Conservation (phyloP, 2,888 invertebrate species). For the Athalia rosae region DNA sequence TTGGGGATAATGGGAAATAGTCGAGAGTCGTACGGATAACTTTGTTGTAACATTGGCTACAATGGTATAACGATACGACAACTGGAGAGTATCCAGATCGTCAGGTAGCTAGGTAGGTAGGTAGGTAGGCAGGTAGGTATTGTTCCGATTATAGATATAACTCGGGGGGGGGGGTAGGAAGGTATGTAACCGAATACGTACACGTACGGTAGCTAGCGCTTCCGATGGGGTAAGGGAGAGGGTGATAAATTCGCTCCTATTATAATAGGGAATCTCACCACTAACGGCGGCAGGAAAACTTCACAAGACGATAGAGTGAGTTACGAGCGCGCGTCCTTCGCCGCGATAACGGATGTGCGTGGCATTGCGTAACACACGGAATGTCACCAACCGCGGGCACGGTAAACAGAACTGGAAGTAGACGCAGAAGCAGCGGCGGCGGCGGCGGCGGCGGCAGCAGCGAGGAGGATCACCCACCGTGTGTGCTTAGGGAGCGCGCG, state of each 20-base stretch:
- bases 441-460: slow-evolving; percentile 20
- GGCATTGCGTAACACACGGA: slow-evolving; percentile 42
- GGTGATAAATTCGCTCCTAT: slow-evolving; percentile 41
- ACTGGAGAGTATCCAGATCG: slow-evolving; percentile 53
- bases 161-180: not conserved
- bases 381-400: slow-evolving; percentile 25
- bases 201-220: not conserved
- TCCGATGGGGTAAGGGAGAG: not conserved
- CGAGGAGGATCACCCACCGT: slow-evolving; percentile 34
- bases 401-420: too few relatives aligned
- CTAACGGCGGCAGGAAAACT: slow-evolving; percentile 40
- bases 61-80: slow-evolving; percentile 52
- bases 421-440: slow-evolving; percentile 12
- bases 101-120: slow-evolving; percentile 29
- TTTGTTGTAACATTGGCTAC: slow-evolving; percentile 51
- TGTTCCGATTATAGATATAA: slow-evolving; percentile 28
- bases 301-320: slow-evolving; percentile 42
- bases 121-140: not conserved
- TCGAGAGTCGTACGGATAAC: slow-evolving; percentile 42
- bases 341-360: slow-evolving; percentile 39
- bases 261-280: slow-evolving; percentile 37
- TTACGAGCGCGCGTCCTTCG: slow-evolving; percentile 18
- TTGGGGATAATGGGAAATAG: not conserved
- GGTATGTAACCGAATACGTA: too few relatives aligned
- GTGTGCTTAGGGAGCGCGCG: slow-evolving; percentile 31